These are phyloP conservation scores for Drosophila nigrodunni DNA, from an alignment of 1,140 invertebrate genomes.

Conservation along the genomic window DNA sequence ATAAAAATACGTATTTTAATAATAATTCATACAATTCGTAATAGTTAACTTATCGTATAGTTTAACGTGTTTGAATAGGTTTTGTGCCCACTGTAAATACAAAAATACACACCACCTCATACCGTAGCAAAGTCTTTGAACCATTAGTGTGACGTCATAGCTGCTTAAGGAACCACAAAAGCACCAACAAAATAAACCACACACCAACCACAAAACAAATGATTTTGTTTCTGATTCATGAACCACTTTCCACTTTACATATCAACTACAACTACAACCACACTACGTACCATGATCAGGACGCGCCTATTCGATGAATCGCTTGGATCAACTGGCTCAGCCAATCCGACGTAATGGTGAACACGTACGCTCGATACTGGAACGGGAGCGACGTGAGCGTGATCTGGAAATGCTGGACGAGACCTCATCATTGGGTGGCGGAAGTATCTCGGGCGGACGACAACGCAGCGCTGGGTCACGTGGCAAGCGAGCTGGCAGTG, in stretches of 20 bases:
- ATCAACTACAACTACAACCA: slow-evolving; percentile 34
- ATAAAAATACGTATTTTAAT: no score
- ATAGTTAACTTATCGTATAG: no score
- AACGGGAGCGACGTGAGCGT: slow-evolving; percentile 70
- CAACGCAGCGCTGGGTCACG: slow-evolving; percentile 27
- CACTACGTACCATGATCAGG: slow-evolving; percentile 40
- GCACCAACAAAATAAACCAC: slow-evolving; percentile 43
- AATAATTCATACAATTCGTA: no score
- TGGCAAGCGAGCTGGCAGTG: slow-evolving; percentile 55
- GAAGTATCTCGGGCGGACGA: slow-evolving; percentile 17
- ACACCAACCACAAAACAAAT: slow-evolving; percentile 22
- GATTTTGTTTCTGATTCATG: slow-evolving; percentile 47
- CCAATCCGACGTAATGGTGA: slow-evolving; percentile 87
- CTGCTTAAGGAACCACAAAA: slow-evolving; percentile 54
- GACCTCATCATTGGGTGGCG: slow-evolving; percentile 72
- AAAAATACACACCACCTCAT: slow-evolving; percentile 15
- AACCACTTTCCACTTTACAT: slow-evolving; percentile 70
- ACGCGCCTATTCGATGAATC: slow-evolving; percentile 96
- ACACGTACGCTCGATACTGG: slow-evolving; percentile 79
- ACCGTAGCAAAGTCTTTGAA: slow-evolving; percentile 25
- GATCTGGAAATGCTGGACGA: slow-evolving; percentile 82
- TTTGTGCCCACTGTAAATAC: not conserved
- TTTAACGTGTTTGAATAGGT: no score
- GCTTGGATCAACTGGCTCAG: slow-evolving; percentile 93
- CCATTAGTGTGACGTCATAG: slow-evolving; percentile 54